phyloP scores from a whole-genome alignment of 2,888 invertebrate species.

The Drosophila atripex region DNA sequence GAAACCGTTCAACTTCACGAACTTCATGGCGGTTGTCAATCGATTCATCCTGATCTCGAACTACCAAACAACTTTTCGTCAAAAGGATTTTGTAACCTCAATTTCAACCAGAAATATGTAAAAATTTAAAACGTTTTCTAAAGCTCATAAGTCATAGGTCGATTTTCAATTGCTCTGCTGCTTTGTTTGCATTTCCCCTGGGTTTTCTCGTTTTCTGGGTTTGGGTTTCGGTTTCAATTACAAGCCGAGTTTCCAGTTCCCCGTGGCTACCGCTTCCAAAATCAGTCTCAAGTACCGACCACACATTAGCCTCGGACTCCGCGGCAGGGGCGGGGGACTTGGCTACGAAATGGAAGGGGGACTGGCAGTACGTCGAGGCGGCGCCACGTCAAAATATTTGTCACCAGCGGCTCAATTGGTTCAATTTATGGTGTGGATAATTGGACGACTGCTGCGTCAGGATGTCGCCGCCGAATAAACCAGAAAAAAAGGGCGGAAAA shows the following conservation, averaged over 20 bases:
- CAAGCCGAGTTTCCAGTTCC: constrained; percentile 18
- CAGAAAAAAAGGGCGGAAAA: constrained; percentile 6
- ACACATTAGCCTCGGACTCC: constrained; percentile 43
- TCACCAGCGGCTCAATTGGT: constrained; percentile 63
- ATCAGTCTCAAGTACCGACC: constrained; percentile 43
- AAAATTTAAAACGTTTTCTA: not conserved
- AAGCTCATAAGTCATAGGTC: not conserved
- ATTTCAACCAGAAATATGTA: not conserved
- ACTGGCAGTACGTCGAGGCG: constrained; percentile 44
- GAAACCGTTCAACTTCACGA: constrained; percentile 8
- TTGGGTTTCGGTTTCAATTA: constrained; percentile 27
- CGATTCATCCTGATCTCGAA: constrained; percentile 8
- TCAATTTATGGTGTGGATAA: constrained; percentile 64
- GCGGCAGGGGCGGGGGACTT: not conserved
- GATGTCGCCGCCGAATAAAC: constrained; percentile 66
- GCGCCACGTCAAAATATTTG: constrained; percentile 77
- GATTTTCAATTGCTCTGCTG: constrained; percentile 16
- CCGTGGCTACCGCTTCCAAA: constrained; percentile 39
- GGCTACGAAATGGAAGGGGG: not conserved
- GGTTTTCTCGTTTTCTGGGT: constrained; percentile 8
- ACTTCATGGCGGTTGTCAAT: not conserved
- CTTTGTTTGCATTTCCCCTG: constrained; percentile 29
- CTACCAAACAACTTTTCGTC: not conserved
- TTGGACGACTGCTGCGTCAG: constrained; percentile 63
- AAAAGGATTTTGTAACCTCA: not conserved